Base-by-base conservation (phyloP, 2,797 vertebrate species). In the Epinephelus awoara region DNA sequence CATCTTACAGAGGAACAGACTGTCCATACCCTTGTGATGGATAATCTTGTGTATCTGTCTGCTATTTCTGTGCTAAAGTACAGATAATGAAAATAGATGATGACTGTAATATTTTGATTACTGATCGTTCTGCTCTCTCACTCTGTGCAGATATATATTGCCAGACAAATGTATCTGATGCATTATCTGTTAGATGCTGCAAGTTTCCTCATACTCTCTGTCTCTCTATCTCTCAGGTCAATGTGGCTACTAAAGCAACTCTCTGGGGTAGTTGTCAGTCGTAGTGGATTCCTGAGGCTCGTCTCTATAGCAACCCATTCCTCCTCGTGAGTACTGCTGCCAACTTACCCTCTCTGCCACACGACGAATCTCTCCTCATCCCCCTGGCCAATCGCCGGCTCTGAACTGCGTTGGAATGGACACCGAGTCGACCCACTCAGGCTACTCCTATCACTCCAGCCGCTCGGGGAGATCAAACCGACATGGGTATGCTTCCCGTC, bases 341-440 rank as follows among this genome's bases (percentile, higher is more conserved):
- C 79, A 73, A 69, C 81, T 71, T 40, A 23, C 78, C 67, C 72
- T 83, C 76, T 72, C 76, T 70, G 64, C 73, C 75, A 75, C 79
- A 51, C 85, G 9, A 57, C 85, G 15, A 66, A 46, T 72, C 76
- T 66, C 87, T 81, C 79, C 91, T 88, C 86, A 71, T 72, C 83
- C 80, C 47, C 47, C 65, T 40, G 55, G 72, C 88, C 85, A 85
- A 76, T 88, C 74, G 29, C 72, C 75, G 71, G 78, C 87, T 82
- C 80, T 38, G 10, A 87, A 77, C 87, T 75, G 85, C 85, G 74
- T 87, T 85, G 85, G 93, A 91, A 99, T 99, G 98, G 98, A 99
- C 96, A 99, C 97, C 3, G 98, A 99, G 94, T 99, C 98, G 2
- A 98, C 97, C 0, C 98, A 98, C 87, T 98, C 97, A 19, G 98